A percentile compares a stretch with the other conserved stretches of the same genome.
Evolutionary conservation across 2,888 invertebrate genomes (phyloP).

Genomic region (Marasmarcha lunaedactyla): DNA sequence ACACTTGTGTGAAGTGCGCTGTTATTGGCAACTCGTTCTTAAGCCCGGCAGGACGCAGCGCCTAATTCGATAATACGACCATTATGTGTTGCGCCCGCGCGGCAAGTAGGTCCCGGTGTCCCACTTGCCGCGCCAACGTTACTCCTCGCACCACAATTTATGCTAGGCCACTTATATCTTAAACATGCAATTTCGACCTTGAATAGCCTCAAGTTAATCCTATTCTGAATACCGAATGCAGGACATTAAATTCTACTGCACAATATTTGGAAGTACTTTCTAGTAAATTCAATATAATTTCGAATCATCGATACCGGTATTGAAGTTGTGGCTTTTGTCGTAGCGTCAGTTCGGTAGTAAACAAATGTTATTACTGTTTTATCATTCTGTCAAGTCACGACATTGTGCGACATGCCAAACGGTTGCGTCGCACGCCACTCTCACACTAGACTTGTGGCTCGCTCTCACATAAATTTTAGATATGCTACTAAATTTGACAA

Average conservation of each 20-base stretch:
- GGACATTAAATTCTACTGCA: too few species aligned
- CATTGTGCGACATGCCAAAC: conserved; percentile 30
- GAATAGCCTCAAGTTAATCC: too few species aligned
- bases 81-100: not conserved
- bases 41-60: conserved; percentile 46
- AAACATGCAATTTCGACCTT: too few species aligned
- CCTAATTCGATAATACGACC: conserved; percentile 56
- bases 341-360: conserved; percentile 23
- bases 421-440: conserved; percentile 43
- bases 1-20: too few species aligned
- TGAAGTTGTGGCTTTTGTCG: not conserved
- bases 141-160: too few species aligned
- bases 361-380: conserved; percentile 48
- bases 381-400: conserved; percentile 46
- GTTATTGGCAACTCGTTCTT: too few species aligned
- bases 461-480: conserved; percentile 8
- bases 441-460: conserved; percentile 22
- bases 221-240: too few species aligned
- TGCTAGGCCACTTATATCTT: too few species aligned
- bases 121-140: too few species aligned
- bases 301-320: not conserved
- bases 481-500: conserved; percentile 15
- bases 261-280: not conserved
- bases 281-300: not conserved
- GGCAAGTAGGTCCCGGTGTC: not conserved